phyloP scores from a whole-genome alignment of 2,888 invertebrate species.

The Pasiphila rectangulata region DNA sequence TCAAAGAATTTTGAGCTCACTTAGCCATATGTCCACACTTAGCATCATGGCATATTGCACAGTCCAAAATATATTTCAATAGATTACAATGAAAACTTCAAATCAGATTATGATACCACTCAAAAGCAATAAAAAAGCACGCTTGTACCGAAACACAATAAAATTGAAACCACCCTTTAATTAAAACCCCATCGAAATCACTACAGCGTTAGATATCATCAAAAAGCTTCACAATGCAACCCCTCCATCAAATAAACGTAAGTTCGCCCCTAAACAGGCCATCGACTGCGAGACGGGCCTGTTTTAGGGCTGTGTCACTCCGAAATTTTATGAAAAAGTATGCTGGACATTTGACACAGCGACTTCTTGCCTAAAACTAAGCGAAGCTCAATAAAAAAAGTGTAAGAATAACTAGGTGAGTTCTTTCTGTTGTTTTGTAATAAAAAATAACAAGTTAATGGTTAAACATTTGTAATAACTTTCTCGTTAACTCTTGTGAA shows the following conservation, averaged over 20 bases:
- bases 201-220: slow-evolving; percentile 17
- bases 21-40: slow-evolving; percentile 3
- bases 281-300: slow-evolving; percentile 4
- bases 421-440: too few relatives aligned
- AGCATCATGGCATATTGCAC: neutral
- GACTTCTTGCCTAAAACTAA: too few relatives aligned
- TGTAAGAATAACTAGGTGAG: too few relatives aligned
- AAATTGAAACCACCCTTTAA: slow-evolving; percentile 20
- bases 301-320: neutral
- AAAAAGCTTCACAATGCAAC: slow-evolving; percentile 31
- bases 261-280: slow-evolving; percentile 13
- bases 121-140: slow-evolving; percentile 11
- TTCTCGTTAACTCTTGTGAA: too few relatives aligned
- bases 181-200: slow-evolving; percentile 23
- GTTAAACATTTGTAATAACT: too few relatives aligned
- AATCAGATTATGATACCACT: slow-evolving; percentile 9
- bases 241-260: slow-evolving; percentile 23
- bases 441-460: too few relatives aligned
- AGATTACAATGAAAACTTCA: neutral
- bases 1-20: too few relatives aligned
- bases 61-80: neutral
- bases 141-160: slow-evolving; percentile 18
- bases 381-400: too few relatives aligned
- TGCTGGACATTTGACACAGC: too few relatives aligned
- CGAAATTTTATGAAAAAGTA: neutral